Percentiles rank a stretch among this genome's conserved stretches.
Conservation (phyloP, 1,140 invertebrate genomes). For the Subanguina moxae region DNA sequence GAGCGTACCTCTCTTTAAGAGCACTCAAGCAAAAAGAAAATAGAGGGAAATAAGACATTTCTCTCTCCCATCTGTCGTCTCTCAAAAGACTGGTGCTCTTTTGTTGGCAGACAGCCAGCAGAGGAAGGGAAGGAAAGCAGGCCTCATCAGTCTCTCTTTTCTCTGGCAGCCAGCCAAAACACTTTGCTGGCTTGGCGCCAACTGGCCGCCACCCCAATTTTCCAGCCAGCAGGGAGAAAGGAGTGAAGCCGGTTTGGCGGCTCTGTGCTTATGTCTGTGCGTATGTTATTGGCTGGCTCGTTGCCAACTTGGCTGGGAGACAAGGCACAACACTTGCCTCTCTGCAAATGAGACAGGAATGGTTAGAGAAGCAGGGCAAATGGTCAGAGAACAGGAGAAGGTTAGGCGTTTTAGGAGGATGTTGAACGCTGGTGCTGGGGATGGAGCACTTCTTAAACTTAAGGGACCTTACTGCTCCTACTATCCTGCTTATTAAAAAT, state of each 20-base stretch:
- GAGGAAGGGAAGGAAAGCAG: not conserved
- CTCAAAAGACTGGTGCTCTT: not conserved
- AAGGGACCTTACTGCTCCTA: no score
- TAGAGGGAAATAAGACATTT: no score
- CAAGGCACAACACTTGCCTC: no score
- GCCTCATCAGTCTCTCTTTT: not conserved
- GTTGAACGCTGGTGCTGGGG: not conserved
- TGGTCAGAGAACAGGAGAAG: constrained; percentile 6
- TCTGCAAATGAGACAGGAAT: no score
- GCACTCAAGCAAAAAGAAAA: no score
- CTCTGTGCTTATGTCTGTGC: not conserved
- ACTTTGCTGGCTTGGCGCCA: no score
- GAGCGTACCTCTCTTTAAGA: no score
- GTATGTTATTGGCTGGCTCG: no score
- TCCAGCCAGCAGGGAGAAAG: not conserved
- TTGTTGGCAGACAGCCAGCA: constrained; percentile 2
- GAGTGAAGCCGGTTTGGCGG: not conserved
- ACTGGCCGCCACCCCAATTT: not conserved
- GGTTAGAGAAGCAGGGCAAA: not conserved
- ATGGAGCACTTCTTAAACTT: not conserved
- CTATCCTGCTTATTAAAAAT: no score
- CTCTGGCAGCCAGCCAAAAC: not conserved
- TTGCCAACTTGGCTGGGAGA: no score
- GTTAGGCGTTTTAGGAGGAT: not conserved
- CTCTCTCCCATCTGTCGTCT: not conserved